Conservation (phyloP, 2,888 invertebrate genomes). For the Heteromurus nitidus region DNA sequence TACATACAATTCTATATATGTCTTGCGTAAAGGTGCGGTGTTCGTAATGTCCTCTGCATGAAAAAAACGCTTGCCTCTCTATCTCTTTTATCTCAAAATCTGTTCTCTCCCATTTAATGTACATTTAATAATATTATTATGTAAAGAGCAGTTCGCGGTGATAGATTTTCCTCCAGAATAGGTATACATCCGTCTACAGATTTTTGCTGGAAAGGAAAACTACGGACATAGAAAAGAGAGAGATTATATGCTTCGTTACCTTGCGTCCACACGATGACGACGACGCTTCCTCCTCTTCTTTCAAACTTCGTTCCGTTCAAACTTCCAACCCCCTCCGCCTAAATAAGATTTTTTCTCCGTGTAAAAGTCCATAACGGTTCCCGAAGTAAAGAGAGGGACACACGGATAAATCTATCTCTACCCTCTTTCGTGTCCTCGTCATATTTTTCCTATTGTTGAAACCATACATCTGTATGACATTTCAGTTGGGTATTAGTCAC, state of each 20-base stretch:
- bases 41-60: too few relatives aligned
- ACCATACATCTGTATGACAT: conserved; percentile 18
- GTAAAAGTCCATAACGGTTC: too few relatives aligned
- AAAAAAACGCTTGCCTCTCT: not conserved
- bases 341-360: too few relatives aligned
- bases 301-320: not conserved
- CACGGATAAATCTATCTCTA: not conserved
- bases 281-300: not conserved
- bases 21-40: too few relatives aligned
- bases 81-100: not conserved
- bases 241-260: conserved; percentile 47
- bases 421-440: not conserved
- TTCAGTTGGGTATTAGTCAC: conserved; percentile 18
- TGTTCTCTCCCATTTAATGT: conserved; percentile 35
- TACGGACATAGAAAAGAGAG: not conserved
- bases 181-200: not conserved
- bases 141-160: not conserved
- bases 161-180: not conserved
- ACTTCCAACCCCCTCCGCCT: too few relatives aligned
- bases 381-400: too few relatives aligned
- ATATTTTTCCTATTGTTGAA: not conserved
- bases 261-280: conserved; percentile 19
- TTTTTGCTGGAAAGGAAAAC: not conserved
- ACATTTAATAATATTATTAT: conserved; percentile 46
- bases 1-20: too few relatives aligned